phyloP scores from a whole-genome alignment of 2,113 vertebrate species.

The Riparia riparia region DNA sequence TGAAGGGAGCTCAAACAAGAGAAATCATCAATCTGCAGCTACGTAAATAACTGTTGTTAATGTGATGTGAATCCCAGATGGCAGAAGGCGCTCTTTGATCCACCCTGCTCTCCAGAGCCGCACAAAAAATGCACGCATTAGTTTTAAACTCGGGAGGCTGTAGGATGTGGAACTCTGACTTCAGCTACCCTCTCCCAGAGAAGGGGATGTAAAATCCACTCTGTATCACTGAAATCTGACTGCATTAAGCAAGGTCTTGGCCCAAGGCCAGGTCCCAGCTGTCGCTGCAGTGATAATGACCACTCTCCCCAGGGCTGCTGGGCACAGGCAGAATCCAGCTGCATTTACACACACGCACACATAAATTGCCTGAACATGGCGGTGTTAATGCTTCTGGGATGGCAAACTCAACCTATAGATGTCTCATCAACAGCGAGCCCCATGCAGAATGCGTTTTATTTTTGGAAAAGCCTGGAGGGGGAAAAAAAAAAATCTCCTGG shows the following conservation, averaged over 20 bases:
- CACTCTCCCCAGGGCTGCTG: not conserved
- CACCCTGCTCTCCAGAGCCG: not conserved
- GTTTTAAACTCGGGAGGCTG: not conserved
- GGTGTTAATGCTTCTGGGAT: not conserved
- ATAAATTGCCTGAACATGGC: not conserved
- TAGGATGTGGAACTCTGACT: not conserved
- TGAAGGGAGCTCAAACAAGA: conserved; percentile 1
- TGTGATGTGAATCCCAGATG: not conserved
- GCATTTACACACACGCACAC: not conserved
- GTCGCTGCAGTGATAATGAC: conserved; percentile 1
- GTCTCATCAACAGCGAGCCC: not conserved
- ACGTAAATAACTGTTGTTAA: not conserved
- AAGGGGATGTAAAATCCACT: not conserved
- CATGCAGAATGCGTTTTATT: not conserved
- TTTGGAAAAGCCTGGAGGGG: not conserved
- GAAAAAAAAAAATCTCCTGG: not conserved
- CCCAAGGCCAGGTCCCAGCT: conserved; percentile 36
- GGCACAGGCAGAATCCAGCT: conserved; percentile 9
- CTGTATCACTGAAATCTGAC: not conserved
- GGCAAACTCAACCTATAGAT: not conserved
- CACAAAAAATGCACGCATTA: not conserved
- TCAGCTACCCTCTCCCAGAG: not conserved
- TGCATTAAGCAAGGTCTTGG: conserved; percentile 18
- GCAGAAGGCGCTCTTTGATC: not conserved
- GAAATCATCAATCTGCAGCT: not conserved